A percentile compares a stretch with the other conserved stretches of the same genome.
These are phyloP conservation scores for Morbakka virulenta DNA, from an alignment of 30 jellyfish, hydroid and myxozoan species.

Conservation along the genomic window DNA sequence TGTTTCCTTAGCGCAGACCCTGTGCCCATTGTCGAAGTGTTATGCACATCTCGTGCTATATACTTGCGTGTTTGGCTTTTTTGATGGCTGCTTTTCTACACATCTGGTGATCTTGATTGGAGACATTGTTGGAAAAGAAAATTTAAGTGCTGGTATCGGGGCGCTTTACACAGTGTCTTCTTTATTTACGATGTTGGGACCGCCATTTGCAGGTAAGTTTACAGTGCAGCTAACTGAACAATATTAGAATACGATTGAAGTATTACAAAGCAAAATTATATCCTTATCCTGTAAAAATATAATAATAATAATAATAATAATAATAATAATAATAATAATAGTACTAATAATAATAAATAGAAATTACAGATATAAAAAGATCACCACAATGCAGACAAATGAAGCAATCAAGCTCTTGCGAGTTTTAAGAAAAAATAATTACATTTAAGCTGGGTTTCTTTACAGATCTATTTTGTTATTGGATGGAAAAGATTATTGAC, in stretches of 20 bases:
- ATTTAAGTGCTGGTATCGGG: slow-evolving; percentile 56
- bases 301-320: too few relatives aligned
- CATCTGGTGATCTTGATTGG: slow-evolving; percentile 46
- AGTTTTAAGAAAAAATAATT: too few relatives aligned
- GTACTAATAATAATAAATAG: too few relatives aligned
- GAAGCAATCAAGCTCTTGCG: too few relatives aligned
- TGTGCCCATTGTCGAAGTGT: slow-evolving; percentile 30
- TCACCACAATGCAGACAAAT: too few relatives aligned
- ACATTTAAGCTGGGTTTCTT: too few relatives aligned
- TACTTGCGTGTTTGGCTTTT: slow-evolving; percentile 40
- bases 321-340: too few relatives aligned
- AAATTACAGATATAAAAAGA: too few relatives aligned
- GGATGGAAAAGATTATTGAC: too few relatives aligned
- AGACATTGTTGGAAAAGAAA: slow-evolving; percentile 52
- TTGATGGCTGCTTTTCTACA: slow-evolving; percentile 57
- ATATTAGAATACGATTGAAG: not conserved
- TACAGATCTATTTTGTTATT: too few relatives aligned
- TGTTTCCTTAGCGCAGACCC: slow-evolving; percentile 39
- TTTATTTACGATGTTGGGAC: slow-evolving; percentile 56
- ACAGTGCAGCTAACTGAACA: not conserved
- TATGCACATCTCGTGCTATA: slow-evolving; percentile 15
- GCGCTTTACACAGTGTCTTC: slow-evolving; percentile 59
- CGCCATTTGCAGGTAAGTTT: slow-evolving; percentile 66
- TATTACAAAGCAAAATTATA: too few relatives aligned
- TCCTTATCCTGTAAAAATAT: too few relatives aligned